Conservation (phyloP, 2,888 invertebrate genomes). For the Cepaea hortensis region DNA sequence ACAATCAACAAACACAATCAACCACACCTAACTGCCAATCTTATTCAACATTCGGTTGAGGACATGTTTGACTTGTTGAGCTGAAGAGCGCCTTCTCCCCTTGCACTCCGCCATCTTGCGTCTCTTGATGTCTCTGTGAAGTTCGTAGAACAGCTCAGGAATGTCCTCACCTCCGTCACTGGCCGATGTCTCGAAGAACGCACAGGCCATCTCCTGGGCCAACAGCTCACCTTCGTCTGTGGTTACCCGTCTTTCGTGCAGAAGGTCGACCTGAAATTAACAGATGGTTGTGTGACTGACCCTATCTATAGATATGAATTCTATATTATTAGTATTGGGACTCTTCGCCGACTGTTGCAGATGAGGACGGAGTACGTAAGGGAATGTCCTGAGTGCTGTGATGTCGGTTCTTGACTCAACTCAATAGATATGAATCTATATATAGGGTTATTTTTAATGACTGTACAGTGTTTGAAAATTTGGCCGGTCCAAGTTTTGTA, state of each 20-base stretch:
- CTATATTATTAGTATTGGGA: no score
- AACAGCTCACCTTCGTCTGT: constrained; percentile 68
- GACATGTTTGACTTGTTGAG: constrained; percentile 68
- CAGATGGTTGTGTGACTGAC: no score
- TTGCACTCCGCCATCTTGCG: constrained; percentile 68
- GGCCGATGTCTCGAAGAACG: constrained; percentile 74
- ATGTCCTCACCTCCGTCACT: constrained; percentile 74
- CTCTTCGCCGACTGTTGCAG: no score
- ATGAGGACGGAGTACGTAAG: no score
- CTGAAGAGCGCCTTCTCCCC: constrained; percentile 72
- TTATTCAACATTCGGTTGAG: constrained; percentile 62
- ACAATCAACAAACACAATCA: neutral
- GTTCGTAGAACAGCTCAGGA: constrained; percentile 73
- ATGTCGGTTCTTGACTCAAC: no score
- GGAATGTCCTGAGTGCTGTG: no score
- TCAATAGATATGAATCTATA: no score
- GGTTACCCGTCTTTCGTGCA: constrained; percentile 67
- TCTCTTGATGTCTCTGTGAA: constrained; percentile 72
- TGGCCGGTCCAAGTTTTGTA: no score
- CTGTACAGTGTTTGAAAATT: no score
- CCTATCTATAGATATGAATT: no score
- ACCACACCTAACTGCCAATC: constrained; percentile 50
- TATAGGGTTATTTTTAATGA: no score
- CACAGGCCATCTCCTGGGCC: constrained; percentile 71
- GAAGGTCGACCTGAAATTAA: constrained; percentile 50